These are phyloP conservation scores for Argyrosomus japonicus DNA, from an alignment of 2,113 vertebrate genomes.

Conservation along the genomic window DNA sequence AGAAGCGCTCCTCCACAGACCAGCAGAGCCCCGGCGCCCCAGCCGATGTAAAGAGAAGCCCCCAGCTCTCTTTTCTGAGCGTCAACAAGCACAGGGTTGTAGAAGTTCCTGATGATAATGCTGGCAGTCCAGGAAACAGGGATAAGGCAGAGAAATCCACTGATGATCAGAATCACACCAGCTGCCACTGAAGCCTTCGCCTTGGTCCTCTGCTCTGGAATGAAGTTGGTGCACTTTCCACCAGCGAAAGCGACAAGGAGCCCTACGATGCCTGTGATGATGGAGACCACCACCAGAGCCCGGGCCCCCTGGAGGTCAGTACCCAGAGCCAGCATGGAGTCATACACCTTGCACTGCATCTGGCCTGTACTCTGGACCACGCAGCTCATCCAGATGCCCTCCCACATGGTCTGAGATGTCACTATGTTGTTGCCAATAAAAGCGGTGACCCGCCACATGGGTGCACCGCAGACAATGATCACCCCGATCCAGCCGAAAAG, in stretches of 20 bases:
- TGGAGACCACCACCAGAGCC: conserved; percentile 85
- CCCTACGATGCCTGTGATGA: conserved; percentile 81
- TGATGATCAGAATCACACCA: conserved; percentile 85
- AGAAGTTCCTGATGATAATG: conserved; percentile 89
- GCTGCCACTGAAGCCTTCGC: conserved; percentile 85
- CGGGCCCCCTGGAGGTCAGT: conserved; percentile 79
- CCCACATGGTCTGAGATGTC: conserved; percentile 80
- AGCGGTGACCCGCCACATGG: conserved; percentile 80
- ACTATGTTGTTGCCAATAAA: conserved; percentile 81
- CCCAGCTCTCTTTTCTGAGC: conserved; percentile 85
- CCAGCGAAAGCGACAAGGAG: conserved; percentile 51
- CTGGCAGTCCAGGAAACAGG: conserved; percentile 90
- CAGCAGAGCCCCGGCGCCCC: conserved; percentile 84
- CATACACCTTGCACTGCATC: conserved; percentile 83
- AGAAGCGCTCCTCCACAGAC: conserved; percentile 88
- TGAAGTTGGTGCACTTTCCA: conserved; percentile 93
- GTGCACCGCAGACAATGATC: conserved; percentile 65
- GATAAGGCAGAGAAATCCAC: conserved; percentile 86
- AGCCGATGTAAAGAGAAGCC: conserved; percentile 89
- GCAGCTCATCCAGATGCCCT: conserved; percentile 83
- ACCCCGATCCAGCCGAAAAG: conserved; percentile 76
- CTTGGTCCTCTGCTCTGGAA: conserved; percentile 86
- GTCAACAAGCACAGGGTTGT: conserved; percentile 74
- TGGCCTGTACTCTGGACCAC: conserved; percentile 82
- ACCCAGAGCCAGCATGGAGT: conserved; percentile 78